A percentile compares a stretch with the other conserved stretches of the same genome.
These are phyloP conservation scores for Heliconius sara DNA, from an alignment of 2,888 invertebrate species.

Conservation along the genomic window DNA sequence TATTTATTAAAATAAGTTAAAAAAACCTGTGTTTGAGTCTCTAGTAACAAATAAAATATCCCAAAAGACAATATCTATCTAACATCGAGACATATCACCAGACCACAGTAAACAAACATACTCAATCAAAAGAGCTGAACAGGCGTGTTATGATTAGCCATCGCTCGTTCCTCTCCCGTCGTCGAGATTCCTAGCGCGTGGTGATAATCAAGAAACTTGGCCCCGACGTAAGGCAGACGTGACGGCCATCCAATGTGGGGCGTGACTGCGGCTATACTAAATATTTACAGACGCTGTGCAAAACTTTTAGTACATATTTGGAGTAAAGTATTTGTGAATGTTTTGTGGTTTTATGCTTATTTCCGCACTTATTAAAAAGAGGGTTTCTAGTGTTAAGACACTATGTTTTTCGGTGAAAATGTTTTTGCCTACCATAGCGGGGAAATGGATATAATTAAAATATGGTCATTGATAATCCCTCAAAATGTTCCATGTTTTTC, in stretches of 20 bases:
- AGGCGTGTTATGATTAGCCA: slow-evolving; percentile 49
- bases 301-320: slow-evolving; percentile 8
- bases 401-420: too few species aligned
- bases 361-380: too few species aligned
- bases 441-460: too few species aligned
- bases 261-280: slow-evolving; percentile 56
- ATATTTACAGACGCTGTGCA: slow-evolving; percentile 39
- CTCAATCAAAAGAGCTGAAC: slow-evolving; percentile 45
- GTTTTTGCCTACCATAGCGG: too few species aligned
- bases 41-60: background rate
- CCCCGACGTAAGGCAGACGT: slow-evolving; percentile 70
- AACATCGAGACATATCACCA: background rate
- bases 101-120: slow-evolving; percentile 2
- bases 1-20: too few species aligned
- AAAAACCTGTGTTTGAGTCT: too few species aligned
- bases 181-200: slow-evolving; percentile 72
- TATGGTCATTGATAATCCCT: too few species aligned
- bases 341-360: background rate
- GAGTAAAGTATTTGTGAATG: slow-evolving; percentile 2
- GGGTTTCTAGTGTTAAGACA: too few species aligned
- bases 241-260: slow-evolving; percentile 72
- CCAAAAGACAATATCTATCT: background rate
- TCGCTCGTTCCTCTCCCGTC: slow-evolving; percentile 18
- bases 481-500: too few species aligned
- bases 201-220: slow-evolving; percentile 79